Evolutionary conservation across 2,113 vertebrate genomes (phyloP).

Genomic region (Pipa parva): DNA sequence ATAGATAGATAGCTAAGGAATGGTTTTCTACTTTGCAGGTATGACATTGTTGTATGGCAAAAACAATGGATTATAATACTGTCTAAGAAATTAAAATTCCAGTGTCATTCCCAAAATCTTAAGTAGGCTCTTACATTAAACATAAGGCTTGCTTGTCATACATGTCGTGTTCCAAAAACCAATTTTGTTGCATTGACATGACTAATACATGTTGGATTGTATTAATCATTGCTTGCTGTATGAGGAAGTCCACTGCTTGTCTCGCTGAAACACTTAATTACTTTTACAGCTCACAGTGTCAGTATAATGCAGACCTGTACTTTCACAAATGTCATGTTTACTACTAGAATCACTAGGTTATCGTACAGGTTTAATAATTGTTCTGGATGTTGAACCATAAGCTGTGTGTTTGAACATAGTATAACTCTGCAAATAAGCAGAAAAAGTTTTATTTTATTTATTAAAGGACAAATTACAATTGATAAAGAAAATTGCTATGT

Average conservation of each 20-base stretch:
- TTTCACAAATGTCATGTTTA: slow-evolving; percentile 25
- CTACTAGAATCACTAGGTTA: slow-evolving; percentile 5
- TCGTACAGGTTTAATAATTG: slow-evolving; percentile 17
- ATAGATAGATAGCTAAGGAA: too few species aligned
- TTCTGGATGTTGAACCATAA: not conserved
- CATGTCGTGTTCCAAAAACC: slow-evolving; percentile 32
- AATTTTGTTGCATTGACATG: slow-evolving; percentile 34
- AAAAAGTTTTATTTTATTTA: too few species aligned
- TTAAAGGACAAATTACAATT: too few species aligned
- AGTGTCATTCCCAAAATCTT: slow-evolving; percentile 24
- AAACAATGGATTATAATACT: not conserved
- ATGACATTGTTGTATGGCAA: too few species aligned
- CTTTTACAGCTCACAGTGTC: slow-evolving; percentile 31
- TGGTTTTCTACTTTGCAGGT: too few species aligned
- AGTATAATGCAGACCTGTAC: slow-evolving; percentile 28
- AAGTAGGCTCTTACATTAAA: slow-evolving; percentile 18
- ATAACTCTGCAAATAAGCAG: too few species aligned
- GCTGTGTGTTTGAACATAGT: too few species aligned
- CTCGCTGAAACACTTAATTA: slow-evolving; percentile 36
- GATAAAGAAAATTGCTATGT: too few species aligned
- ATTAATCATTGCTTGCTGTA: slow-evolving; percentile 34
- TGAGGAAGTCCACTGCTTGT: slow-evolving; percentile 12
- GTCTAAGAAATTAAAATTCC: slow-evolving; percentile 7
- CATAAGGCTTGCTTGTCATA: slow-evolving; percentile 24
- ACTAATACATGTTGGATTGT: slow-evolving; percentile 31